Evolutionary conservation across 2,888 invertebrate genomes (phyloP).

Genomic region (Nymphalis c-album): DNA sequence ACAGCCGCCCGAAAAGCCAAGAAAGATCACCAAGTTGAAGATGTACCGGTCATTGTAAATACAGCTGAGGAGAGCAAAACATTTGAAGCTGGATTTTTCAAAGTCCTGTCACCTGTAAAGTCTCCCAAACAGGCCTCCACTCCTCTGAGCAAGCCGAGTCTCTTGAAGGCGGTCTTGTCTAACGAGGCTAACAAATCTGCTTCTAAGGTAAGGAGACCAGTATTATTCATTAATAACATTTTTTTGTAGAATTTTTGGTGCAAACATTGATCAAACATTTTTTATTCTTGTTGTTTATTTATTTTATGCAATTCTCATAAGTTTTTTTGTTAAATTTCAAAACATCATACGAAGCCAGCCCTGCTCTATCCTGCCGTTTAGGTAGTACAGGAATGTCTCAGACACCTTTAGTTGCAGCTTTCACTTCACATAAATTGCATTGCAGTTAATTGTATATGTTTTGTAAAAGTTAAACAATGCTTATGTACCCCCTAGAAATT

Average conservation of each 20-base stretch:
- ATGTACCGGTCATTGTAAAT: background rate
- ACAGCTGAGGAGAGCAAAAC: conserved; percentile 48
- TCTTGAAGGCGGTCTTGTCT: conserved; percentile 65
- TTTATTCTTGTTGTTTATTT: background rate
- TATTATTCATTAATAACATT: background rate
- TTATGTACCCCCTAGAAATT: too few relatives aligned
- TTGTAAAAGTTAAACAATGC: too few relatives aligned
- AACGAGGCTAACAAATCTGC: conserved; percentile 69
- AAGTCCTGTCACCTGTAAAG: conserved; percentile 66
- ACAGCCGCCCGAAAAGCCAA: conserved; percentile 68
- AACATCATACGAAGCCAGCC: too few relatives aligned
- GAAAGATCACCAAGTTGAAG: conserved; percentile 44
- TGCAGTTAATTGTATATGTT: too few relatives aligned
- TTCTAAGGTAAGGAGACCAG: conserved; percentile 50
- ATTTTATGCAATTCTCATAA: background rate
- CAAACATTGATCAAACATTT: too few relatives aligned
- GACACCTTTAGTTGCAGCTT: too few relatives aligned
- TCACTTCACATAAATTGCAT: too few relatives aligned
- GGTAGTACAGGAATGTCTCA: too few relatives aligned
- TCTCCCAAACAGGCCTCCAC: conserved; percentile 39
- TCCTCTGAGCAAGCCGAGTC: conserved; percentile 35
- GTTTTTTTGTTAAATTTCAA: too few relatives aligned
- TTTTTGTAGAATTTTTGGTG: background rate
- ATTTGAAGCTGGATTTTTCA: conserved; percentile 75
- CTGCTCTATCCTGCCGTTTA: too few relatives aligned